These are phyloP conservation scores for Idaea aversata DNA, from an alignment of 2,888 invertebrate species.

Conservation along the genomic window DNA sequence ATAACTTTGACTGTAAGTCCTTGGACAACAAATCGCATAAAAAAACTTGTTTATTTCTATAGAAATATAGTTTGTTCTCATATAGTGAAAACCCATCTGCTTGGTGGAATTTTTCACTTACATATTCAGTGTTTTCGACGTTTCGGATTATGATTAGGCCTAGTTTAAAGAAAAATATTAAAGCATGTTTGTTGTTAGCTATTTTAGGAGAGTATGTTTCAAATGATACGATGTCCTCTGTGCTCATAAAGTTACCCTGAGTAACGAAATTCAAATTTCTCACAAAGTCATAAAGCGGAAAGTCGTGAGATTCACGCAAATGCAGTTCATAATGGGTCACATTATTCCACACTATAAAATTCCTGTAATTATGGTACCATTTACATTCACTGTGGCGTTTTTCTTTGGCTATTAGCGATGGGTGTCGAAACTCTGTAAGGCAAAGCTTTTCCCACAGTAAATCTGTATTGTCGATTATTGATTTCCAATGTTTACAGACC, in stretches of 20 bases:
- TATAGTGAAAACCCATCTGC: slow-evolving; percentile 56
- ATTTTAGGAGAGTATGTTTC: slow-evolving; percentile 38
- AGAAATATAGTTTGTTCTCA: slow-evolving; percentile 48
- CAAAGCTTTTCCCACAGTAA: slow-evolving; percentile 57
- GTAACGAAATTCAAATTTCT: slow-evolving; percentile 50
- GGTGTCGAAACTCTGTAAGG: slow-evolving; percentile 45
- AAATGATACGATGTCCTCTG: slow-evolving; percentile 41
- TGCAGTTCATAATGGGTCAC: slow-evolving; percentile 39
- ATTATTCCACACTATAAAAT: slow-evolving; percentile 54
- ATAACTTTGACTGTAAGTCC: slow-evolving; percentile 43
- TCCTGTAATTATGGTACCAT: slow-evolving; percentile 64
- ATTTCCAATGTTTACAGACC: slow-evolving; percentile 59
- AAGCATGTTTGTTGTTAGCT: slow-evolving; percentile 50
- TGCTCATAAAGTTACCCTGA: slow-evolving; percentile 35
- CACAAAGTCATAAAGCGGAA: slow-evolving; percentile 50
- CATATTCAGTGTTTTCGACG: slow-evolving; percentile 36
- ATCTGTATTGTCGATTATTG: slow-evolving; percentile 49
- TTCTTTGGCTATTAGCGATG: slow-evolving; percentile 60
- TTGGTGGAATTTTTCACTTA: slow-evolving; percentile 53
- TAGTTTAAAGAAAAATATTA: slow-evolving; percentile 51
- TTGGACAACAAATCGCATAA: slow-evolving; percentile 45
- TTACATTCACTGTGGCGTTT: slow-evolving; percentile 49
- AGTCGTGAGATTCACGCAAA: slow-evolving; percentile 55
- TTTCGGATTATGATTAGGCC: slow-evolving; percentile 54
- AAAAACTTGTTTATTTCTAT: slow-evolving; percentile 50